Conservation (phyloP, 2,797 vertebrate species). For the Clarias platycephalus region DNA sequence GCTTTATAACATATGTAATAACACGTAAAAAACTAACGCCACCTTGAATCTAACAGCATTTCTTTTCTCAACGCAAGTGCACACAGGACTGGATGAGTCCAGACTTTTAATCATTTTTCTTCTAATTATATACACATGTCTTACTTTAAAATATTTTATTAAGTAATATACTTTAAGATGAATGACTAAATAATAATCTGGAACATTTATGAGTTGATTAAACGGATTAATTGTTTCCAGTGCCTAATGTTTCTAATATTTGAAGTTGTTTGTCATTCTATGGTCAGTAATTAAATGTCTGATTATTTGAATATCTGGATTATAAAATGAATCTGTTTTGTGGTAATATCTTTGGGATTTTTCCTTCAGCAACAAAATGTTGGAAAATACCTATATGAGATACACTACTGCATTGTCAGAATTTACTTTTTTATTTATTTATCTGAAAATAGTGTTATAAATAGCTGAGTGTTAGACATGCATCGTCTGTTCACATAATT, state of each 20-base stretch:
- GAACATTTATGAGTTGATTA: background rate
- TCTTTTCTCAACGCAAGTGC: background rate
- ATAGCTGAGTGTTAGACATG: background rate
- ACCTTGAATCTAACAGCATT: background rate
- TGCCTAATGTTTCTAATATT: background rate
- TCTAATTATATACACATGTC: background rate
- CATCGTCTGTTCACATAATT: background rate
- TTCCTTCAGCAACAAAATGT: background rate
- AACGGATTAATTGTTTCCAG: background rate
- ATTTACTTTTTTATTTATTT: background rate
- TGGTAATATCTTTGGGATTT: background rate
- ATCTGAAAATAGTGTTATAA: background rate
- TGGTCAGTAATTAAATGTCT: background rate
- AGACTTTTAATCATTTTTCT: background rate
- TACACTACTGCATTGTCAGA: background rate
- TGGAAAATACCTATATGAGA: background rate
- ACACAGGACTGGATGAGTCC: background rate
- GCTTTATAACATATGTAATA: constrained; percentile 5
- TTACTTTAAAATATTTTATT: background rate
- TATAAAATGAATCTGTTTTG: background rate
- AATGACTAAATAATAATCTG: background rate
- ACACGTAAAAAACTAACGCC: background rate
- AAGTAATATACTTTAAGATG: background rate
- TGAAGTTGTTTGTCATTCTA: background rate
- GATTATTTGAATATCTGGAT: background rate